Evolutionary conservation across 2,888 invertebrate genomes (phyloP).

Genomic region (Diaprepes abbreviatus): DNA sequence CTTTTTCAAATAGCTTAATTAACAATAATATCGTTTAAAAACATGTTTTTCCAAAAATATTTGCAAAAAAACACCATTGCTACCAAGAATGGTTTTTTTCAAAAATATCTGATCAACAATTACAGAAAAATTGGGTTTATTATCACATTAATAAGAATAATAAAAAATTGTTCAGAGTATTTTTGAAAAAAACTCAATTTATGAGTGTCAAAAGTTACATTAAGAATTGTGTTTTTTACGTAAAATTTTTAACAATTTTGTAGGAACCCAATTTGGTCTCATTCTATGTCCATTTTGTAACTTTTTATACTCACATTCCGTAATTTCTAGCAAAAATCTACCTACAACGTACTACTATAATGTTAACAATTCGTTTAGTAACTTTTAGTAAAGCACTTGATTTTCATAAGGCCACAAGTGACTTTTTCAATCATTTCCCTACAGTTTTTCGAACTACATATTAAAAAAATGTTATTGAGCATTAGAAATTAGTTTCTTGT

Average conservation of each 20-base stretch:
- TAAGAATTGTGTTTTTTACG: no score
- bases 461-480: constrained; percentile 39
- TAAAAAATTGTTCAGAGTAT: neutral
- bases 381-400: constrained; percentile 27
- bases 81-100: neutral
- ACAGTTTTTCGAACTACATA: neutral
- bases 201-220: neutral
- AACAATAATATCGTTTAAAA: neutral
- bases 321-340: neutral
- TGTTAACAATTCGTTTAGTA: constrained; percentile 22
- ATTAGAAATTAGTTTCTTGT: constrained; percentile 19
- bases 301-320: neutral
- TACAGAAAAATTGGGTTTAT: constrained; percentile 12
- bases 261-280: no score
- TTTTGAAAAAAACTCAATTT: constrained; percentile 2
- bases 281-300: neutral
- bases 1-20: constrained; percentile 2
- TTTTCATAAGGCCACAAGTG: constrained; percentile 26
- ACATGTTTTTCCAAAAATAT: neutral
- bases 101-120: constrained; percentile 6
- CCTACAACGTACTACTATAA: constrained; percentile 5
- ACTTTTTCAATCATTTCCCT: constrained; percentile 1
- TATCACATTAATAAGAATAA: constrained; percentile 8
- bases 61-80: constrained; percentile 1
- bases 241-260: no score